Conservation (phyloP, 2,797 vertebrate species). For the Cephalopachus bancanus region DNA sequence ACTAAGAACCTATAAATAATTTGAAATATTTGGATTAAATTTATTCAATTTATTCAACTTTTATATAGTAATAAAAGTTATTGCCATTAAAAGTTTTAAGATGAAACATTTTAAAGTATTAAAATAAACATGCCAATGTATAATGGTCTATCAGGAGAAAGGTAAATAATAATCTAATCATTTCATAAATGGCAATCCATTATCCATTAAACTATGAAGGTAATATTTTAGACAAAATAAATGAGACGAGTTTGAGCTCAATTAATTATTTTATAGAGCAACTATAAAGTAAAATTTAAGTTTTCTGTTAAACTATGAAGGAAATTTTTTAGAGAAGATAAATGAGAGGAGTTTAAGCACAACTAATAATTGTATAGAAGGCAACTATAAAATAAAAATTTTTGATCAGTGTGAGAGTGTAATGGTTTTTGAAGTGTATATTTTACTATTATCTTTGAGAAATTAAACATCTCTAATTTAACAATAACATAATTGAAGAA, state of each 20-base stretch:
- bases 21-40: background rate
- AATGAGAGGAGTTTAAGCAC: too few species aligned
- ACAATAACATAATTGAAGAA: background rate
- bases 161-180: background rate
- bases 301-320: too few species aligned
- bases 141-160: background rate
- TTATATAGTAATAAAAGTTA: background rate
- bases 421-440: background rate
- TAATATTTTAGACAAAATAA: background rate
- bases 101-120: background rate
- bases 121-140: background rate
- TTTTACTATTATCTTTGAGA: background rate
- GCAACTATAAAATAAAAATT: background rate
- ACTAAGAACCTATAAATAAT: background rate
- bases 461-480: background rate
- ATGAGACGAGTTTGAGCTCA: background rate
- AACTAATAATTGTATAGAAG: too few species aligned
- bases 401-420: background rate
- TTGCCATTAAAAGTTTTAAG: too few species aligned
- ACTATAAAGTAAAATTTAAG: background rate
- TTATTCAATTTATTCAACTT: too few species aligned
- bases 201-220: background rate
- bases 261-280: background rate
- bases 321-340: too few species aligned
- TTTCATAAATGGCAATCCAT: background rate